Conservation (phyloP, 2,888 invertebrate genomes). For the Ornithoptera alexandrae region DNA sequence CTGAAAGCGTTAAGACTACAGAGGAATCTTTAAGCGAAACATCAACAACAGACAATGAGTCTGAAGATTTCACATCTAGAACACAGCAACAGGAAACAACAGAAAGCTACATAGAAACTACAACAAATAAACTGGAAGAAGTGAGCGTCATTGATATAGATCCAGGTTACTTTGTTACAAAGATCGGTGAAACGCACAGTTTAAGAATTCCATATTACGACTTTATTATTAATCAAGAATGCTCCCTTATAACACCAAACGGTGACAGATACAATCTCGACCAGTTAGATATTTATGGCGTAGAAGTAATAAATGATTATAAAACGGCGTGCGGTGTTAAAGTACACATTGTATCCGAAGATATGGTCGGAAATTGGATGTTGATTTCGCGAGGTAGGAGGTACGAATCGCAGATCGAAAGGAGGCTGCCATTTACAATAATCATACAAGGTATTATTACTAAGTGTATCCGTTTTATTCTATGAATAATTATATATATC, state of each 20-base stretch:
- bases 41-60: constrained; percentile 3
- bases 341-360: constrained; percentile 44
- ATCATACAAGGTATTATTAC: constrained; percentile 57
- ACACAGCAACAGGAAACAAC: constrained; percentile 3
- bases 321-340: constrained; percentile 49
- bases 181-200: constrained; percentile 36
- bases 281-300: constrained; percentile 43
- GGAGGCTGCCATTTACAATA: constrained; percentile 53
- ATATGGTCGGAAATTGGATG: constrained; percentile 56
- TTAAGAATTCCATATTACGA: constrained; percentile 37
- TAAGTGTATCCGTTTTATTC: constrained; percentile 23
- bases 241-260: constrained; percentile 51
- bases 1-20: constrained; percentile 4
- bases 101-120: constrained; percentile 14
- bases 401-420: constrained; percentile 42
- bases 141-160: constrained; percentile 28
- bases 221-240: constrained; percentile 43
- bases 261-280: constrained; percentile 38
- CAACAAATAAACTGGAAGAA: constrained; percentile 18
- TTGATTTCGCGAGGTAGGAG: constrained; percentile 49
- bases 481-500: constrained; percentile 35
- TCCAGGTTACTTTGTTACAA: constrained; percentile 28
- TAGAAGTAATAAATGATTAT: constrained; percentile 41
- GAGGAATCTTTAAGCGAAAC: constrained; percentile 14
- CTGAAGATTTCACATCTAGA: neutral